Evolutionary conservation across 2,113 vertebrate genomes (phyloP).

Genomic region (Platysteira castanea): DNA sequence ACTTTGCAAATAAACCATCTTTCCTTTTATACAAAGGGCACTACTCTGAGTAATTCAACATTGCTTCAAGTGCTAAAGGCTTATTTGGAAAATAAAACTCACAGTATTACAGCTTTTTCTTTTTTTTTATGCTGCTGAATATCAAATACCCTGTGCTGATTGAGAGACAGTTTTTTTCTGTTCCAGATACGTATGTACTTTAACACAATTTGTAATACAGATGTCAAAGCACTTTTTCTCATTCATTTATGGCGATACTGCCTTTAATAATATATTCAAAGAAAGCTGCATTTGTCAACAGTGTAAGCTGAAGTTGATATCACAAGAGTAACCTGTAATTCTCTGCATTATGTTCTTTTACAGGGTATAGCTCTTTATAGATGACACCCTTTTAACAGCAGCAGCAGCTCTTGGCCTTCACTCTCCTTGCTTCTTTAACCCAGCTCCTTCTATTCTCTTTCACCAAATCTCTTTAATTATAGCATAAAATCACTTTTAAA

Average conservation of each 20-base stretch:
- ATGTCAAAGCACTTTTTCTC: background rate
- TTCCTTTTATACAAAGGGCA: background rate
- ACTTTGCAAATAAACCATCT: background rate
- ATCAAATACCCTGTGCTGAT: background rate
- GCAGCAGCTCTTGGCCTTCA: background rate
- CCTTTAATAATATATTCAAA: background rate
- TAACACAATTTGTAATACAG: background rate
- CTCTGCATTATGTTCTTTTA: background rate
- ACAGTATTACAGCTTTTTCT: background rate
- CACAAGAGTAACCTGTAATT: background rate
- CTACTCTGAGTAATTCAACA: background rate
- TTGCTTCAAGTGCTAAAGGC: background rate
- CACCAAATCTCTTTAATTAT: constrained; percentile 14
- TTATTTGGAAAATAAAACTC: background rate
- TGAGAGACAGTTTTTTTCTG: background rate
- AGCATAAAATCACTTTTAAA: constrained; percentile 30
- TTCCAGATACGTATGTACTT: background rate
- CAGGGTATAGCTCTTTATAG: background rate
- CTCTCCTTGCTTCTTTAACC: background rate
- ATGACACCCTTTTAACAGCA: background rate
- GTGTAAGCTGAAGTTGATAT: background rate
- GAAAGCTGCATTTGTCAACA: background rate
- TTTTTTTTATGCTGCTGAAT: background rate
- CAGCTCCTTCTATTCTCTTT: background rate
- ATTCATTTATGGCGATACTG: background rate